phyloP scores from a whole-genome alignment of 2,113 vertebrate genomes.

The Sialia sialis region DNA sequence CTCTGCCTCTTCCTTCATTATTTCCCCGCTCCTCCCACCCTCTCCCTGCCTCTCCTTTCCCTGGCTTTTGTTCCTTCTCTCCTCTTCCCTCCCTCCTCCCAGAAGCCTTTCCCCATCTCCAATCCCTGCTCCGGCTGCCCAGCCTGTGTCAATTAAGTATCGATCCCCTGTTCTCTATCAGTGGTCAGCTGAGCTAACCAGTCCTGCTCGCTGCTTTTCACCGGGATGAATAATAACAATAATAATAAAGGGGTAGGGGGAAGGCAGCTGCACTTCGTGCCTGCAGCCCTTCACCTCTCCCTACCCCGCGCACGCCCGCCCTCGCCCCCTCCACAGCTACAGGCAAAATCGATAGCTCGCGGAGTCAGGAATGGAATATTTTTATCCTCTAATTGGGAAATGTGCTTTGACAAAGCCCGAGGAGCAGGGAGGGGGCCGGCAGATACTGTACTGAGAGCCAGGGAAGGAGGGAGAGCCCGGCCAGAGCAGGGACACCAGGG shows the following conservation, averaged over 20 bases:
- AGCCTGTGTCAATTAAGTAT: slow-evolving; percentile 64
- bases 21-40: slow-evolving; percentile 30
- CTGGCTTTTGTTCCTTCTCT: slow-evolving; percentile 47
- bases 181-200: slow-evolving; percentile 69
- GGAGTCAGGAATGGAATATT: slow-evolving; percentile 69
- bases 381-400: slow-evolving; percentile 72
- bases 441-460: slow-evolving; percentile 1
- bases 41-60: slow-evolving; percentile 20
- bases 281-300: slow-evolving; percentile 63
- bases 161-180: slow-evolving; percentile 64
- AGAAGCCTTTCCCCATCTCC: slow-evolving; percentile 42
- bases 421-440: slow-evolving; percentile 48
- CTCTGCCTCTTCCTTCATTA: not conserved
- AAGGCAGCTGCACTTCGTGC: slow-evolving; percentile 43
- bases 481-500: not conserved
- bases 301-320: not conserved
- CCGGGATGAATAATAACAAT: slow-evolving; percentile 64
- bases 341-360: slow-evolving; percentile 67
- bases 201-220: slow-evolving; percentile 53
- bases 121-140: slow-evolving; percentile 45
- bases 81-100: slow-evolving; percentile 48
- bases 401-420: slow-evolving; percentile 65
- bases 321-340: slow-evolving; percentile 59
- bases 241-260: slow-evolving; percentile 48
- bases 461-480: not conserved